A percentile compares a stretch with the other conserved stretches of the same genome.
phyloP scores from a whole-genome alignment of 2,888 invertebrate species.

The Mongoloraphidia duomilia region DNA sequence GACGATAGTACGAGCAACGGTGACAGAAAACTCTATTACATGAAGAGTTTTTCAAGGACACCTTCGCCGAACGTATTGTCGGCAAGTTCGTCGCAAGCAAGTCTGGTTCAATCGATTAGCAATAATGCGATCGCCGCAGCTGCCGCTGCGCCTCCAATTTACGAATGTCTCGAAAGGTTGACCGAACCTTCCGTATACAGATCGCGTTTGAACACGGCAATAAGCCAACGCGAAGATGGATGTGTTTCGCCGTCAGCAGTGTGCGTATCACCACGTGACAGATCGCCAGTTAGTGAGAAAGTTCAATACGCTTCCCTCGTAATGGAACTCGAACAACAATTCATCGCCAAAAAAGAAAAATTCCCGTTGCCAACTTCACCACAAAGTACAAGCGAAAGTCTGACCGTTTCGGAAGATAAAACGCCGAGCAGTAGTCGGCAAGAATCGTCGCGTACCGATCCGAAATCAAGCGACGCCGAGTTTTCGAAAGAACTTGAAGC shows the following conservation, averaged over 20 bases:
- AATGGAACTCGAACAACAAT: constrained; percentile 32
- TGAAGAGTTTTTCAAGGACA: constrained; percentile 36
- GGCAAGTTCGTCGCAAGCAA: constrained; percentile 33
- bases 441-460: constrained; percentile 22
- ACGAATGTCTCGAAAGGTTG: constrained; percentile 32
- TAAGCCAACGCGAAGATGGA: constrained; percentile 21
- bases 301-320: constrained; percentile 35
- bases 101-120: constrained; percentile 19
- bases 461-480: constrained; percentile 29
- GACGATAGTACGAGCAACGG: constrained; percentile 29
- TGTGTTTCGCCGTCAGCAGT: constrained; percentile 25
- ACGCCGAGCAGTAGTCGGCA: constrained; percentile 23
- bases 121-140: not conserved
- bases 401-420: constrained; percentile 22
- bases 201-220: constrained; percentile 26
- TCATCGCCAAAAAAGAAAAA: constrained; percentile 28
- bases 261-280: constrained; percentile 11
- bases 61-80: constrained; percentile 32
- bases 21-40: constrained; percentile 31
- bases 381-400: constrained; percentile 23
- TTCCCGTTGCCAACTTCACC: constrained; percentile 21
- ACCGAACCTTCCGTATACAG: constrained; percentile 32
- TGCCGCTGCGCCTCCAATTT: constrained; percentile 24
- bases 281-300: constrained; percentile 25
- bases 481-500: constrained; percentile 35